Evolutionary conservation across 2,797 vertebrate species (phyloP).

Genomic region (Cottoperca gobio): DNA sequence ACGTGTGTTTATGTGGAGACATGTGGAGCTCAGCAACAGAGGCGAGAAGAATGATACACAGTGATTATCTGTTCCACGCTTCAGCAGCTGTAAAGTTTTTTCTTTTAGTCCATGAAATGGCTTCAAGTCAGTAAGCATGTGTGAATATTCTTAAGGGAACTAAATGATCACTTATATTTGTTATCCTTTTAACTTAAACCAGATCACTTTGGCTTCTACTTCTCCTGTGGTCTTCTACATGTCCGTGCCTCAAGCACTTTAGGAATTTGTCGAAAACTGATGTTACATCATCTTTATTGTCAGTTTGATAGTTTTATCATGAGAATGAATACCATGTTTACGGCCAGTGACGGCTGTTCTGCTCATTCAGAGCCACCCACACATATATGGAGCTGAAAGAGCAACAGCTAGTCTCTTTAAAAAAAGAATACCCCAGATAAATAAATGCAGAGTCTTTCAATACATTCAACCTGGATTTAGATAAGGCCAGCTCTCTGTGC

Average conservation of each 20-base stretch:
- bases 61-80: slow-evolving; percentile 57
- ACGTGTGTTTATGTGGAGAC: slow-evolving; percentile 47
- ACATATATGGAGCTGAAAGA: slow-evolving; percentile 53
- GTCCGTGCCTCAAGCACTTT: background rate
- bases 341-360: slow-evolving; percentile 29
- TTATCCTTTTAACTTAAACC: slow-evolving; percentile 43
- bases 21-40: slow-evolving; percentile 53
- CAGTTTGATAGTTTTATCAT: slow-evolving; percentile 33
- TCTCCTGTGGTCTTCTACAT: slow-evolving; percentile 26
- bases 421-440: slow-evolving; percentile 26
- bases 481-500: slow-evolving; percentile 47
- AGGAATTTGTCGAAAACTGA: slow-evolving; percentile 29
- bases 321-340: slow-evolving; percentile 38
- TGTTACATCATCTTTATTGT: slow-evolving; percentile 33
- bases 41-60: slow-evolving; percentile 54
- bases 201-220: slow-evolving; percentile 29
- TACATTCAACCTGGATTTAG: slow-evolving; percentile 42
- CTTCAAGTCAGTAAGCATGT: slow-evolving; percentile 36
- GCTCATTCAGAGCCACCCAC: slow-evolving; percentile 55
- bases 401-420: slow-evolving; percentile 46
- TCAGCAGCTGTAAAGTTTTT: slow-evolving; percentile 25
- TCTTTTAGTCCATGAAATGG: slow-evolving; percentile 38
- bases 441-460: slow-evolving; percentile 50
- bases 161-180: slow-evolving; percentile 40
- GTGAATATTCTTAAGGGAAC: slow-evolving; percentile 33